Percentiles rank a stretch among this genome's conserved stretches.
Conservation (phyloP, 2,797 vertebrate genomes). For the Myiothlypis coronata region DNA sequence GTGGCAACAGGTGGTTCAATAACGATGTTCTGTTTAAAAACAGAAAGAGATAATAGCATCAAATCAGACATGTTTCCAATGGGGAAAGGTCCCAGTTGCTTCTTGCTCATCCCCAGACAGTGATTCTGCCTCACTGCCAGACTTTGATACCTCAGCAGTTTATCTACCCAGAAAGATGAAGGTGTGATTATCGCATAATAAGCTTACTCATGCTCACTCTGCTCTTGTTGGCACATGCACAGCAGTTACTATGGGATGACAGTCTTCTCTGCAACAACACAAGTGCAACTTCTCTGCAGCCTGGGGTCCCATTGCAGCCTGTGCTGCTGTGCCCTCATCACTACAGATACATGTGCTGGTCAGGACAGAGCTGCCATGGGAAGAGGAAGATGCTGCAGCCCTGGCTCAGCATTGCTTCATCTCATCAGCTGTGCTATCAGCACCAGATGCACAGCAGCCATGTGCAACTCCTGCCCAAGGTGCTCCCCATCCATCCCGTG, state of each 20-base stretch:
- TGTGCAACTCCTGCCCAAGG: neutral
- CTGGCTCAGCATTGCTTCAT: accelerated
- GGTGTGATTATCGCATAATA: constrained; percentile 58
- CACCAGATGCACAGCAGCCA: neutral
- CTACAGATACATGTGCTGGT: accelerated
- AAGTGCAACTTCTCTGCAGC: neutral
- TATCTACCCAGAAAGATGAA: constrained; percentile 53
- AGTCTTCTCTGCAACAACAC: neutral
- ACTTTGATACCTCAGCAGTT: constrained; percentile 54
- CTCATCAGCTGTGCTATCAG: neutral
- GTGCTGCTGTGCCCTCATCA: neutral
- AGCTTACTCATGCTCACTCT: constrained; percentile 62
- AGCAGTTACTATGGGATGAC: constrained; percentile 42
- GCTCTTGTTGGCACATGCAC: constrained; percentile 56
- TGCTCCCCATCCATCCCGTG: neutral
- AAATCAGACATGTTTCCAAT: neutral
- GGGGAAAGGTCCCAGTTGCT: neutral
- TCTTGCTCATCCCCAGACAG: constrained; percentile 27
- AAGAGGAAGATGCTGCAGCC: neutral
- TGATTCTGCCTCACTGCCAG: neutral
- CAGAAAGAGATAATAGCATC: constrained; percentile 9
- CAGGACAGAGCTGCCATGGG: neutral
- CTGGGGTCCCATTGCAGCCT: neutral
- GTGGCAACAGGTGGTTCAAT: constrained; percentile 29
- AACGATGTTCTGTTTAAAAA: constrained; percentile 29